These are phyloP conservation scores for Diplogasteroides magnus DNA, from an alignment of 1,140 invertebrate genomes.

Conservation along the genomic window DNA sequence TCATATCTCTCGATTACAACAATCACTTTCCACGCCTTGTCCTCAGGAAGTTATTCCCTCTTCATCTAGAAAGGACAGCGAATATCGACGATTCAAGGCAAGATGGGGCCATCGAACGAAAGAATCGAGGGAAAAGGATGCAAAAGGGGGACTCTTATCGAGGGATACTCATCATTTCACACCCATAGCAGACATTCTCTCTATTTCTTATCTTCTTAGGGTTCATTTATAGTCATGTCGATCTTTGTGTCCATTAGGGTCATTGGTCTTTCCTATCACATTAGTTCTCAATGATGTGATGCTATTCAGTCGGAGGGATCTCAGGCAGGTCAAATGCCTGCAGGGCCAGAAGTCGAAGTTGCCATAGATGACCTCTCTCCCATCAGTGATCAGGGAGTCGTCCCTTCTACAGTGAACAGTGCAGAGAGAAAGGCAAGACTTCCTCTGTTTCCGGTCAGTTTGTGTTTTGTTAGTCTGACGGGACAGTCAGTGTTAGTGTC, in stretches of 20 bases:
- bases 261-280: no score
- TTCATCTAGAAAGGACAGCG: slow-evolving; percentile 42
- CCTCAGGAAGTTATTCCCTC: slow-evolving; percentile 28
- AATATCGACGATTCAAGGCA: slow-evolving; percentile 50
- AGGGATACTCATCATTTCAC: no score
- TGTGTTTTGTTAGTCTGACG: no score
- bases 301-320: slow-evolving; percentile 34
- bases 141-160: neutral
- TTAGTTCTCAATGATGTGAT: no score
- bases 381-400: slow-evolving; percentile 1
- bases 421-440: neutral
- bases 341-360: slow-evolving; percentile 32
- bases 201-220: no score
- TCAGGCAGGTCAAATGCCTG: slow-evolving; percentile 33
- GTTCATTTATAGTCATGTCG: no score
- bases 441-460: neutral
- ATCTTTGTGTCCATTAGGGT: no score
- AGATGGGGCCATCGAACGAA: neutral
- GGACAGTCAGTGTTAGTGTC: no score
- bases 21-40: slow-evolving; percentile 48
- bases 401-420: neutral
- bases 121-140: neutral
- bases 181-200: no score
- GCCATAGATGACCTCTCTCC: slow-evolving; percentile 40
- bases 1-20: slow-evolving; percentile 25